Evolutionary conservation across 2,888 invertebrate species (phyloP).

Genomic region (Bruchidius siliquastri): DNA sequence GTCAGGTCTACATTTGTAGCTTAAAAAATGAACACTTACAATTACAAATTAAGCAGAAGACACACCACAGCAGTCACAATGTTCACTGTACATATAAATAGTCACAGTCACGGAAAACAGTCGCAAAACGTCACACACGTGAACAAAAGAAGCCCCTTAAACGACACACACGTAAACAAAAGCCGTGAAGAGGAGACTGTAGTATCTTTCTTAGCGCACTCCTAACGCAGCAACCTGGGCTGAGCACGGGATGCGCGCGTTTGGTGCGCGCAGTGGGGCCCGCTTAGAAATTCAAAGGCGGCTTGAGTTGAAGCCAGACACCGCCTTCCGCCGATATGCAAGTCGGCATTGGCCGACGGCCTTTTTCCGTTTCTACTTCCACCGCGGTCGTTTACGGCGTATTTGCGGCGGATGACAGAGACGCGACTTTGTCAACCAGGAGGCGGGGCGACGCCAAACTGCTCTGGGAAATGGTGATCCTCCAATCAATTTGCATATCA

Average conservation of each 20-base stretch:
- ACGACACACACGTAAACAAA: background rate
- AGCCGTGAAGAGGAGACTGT: background rate
- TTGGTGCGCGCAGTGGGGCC: slow-evolving; percentile 12
- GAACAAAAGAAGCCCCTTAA: background rate
- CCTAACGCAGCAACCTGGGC: background rate
- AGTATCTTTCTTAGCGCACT: background rate
- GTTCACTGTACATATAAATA: background rate
- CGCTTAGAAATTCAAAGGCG: slow-evolving; percentile 26
- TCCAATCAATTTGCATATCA: slow-evolving; percentile 3
- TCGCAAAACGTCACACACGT: background rate
- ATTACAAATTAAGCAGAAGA: background rate
- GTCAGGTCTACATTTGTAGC: no score
- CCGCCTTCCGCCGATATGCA: slow-evolving; percentile 32
- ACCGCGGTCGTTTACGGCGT: slow-evolving; percentile 18
- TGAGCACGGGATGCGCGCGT: slow-evolving; percentile 16
- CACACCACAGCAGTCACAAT: background rate
- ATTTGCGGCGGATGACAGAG: slow-evolving; percentile 22
- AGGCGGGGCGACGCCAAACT: slow-evolving; percentile 7
- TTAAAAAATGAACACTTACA: background rate
- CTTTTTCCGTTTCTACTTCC: slow-evolving; percentile 29
- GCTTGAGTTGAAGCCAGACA: slow-evolving; percentile 23
- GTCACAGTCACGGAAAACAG: background rate
- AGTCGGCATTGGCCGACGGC: slow-evolving; percentile 32
- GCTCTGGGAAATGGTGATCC: slow-evolving; percentile 6
- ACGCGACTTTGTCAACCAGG: slow-evolving; percentile 22